Evolutionary conservation across 2,888 invertebrate genomes (phyloP), one percentile per base, ranked within the genome.

Genomic region (Phyto melanocephala): DNA sequence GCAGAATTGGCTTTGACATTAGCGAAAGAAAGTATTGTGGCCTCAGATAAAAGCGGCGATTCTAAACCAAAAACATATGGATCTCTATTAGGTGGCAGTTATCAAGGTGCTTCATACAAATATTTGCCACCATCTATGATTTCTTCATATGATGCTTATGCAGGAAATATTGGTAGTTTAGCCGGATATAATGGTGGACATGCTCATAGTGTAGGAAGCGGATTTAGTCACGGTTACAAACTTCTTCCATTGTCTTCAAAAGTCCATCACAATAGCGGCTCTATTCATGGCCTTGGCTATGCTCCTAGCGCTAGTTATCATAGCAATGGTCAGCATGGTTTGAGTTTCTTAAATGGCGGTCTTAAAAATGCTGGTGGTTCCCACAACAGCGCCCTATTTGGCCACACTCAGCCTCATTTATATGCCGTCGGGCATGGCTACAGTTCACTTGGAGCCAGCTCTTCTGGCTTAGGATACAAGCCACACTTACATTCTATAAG

Each of bases 31-130:
- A 81, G 45, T 13, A 78, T 79, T 71, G 74, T 83, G 54, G 24
- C 62, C 17, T 70, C 63, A 33, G 63, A 67, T 40, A 79, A 74
- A 17, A 63, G 35, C 8, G 68, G 58, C 33, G 60, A 63, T 35
- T 52, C 54, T 13, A 89, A 89, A 35, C 83, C 86, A 4, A 88
- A 89, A 75, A 86, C 89, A 22, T 89, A 89, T 56, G 89, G 87
- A 3, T 85, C 86, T 0, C 24, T 87, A 1, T 84, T 86, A 47
- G 85, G 82, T 42, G 81, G 81, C 52, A 33, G 80, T 15, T 88
- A 88, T 35, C 87, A 88, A 72, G 89, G 88, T 33, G 88, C 89
- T 62, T 88, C 89, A 5, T 86, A 89, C 76, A 89, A 88, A 67
- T 89, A 89, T 24, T 68, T 89, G 83, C 89, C 89, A 4, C 89